Conservation (phyloP, 2,888 invertebrate species). For the Neuroscelio doddi region DNA sequence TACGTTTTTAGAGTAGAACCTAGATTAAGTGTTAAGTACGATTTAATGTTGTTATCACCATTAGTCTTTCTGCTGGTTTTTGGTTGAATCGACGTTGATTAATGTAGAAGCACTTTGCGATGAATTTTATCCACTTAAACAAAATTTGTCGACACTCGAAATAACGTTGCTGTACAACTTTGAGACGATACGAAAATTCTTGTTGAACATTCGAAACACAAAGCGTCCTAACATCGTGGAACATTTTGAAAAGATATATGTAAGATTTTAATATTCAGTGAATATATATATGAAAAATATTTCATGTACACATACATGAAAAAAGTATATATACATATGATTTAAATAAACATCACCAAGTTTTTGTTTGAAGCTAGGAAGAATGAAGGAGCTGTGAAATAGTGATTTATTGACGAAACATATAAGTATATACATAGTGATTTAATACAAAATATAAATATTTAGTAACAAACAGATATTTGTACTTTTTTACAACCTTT, state of each 20-base stretch:
- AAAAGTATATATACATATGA: no score
- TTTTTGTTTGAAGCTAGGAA: conserved; percentile 60
- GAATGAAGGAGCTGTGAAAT: conserved; percentile 67
- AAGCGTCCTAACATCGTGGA: no score
- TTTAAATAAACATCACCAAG: conserved; percentile 44
- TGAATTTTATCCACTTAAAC: not conserved
- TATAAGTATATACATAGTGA: conserved; percentile 61
- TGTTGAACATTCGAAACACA: conserved; percentile 10
- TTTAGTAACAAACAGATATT: conserved; percentile 57
- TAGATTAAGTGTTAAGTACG: conserved; percentile 38
- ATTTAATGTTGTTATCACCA: conserved; percentile 38
- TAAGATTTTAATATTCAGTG: conserved; percentile 40
- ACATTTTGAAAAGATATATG: conserved; percentile 37
- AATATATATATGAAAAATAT: no score
- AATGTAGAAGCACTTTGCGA: not conserved
- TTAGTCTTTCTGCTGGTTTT: conserved; percentile 19
- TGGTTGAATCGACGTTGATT: not conserved
- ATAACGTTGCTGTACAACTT: conserved; percentile 1
- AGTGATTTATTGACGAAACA: conserved; percentile 67
- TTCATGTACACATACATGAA: no score
- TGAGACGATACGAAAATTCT: not conserved
- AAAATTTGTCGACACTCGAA: conserved; percentile 1
- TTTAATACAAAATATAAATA: conserved; percentile 67
- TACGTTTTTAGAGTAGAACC: conserved; percentile 42
- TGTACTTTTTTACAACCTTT: conserved; percentile 13